phyloP scores from a whole-genome alignment of 2,888 invertebrate genomes.

The Cheilosia impressa region DNA sequence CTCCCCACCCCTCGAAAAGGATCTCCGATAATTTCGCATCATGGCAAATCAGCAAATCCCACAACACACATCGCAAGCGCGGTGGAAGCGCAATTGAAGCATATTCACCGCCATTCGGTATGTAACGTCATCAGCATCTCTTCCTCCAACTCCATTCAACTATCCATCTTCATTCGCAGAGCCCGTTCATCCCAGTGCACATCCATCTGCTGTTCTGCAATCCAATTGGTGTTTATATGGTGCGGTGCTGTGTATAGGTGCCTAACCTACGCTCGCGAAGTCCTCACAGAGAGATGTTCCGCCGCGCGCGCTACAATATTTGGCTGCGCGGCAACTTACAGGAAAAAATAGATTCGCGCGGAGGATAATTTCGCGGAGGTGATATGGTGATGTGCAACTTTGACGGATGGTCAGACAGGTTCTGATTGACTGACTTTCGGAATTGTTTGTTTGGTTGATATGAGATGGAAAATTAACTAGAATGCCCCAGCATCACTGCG shows the following conservation, averaged over 20 bases:
- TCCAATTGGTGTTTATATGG: constrained; percentile 5
- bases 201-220: constrained; percentile 45
- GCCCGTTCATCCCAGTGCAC: constrained; percentile 53
- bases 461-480: constrained; percentile 76
- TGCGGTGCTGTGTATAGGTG: no score
- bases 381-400: constrained; percentile 76
- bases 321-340: constrained; percentile 68
- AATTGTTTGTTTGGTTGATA: constrained; percentile 76
- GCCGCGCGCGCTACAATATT: constrained; percentile 60
- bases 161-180: constrained; percentile 74
- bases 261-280: neutral
- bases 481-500: constrained; percentile 44
- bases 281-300: constrained; percentile 60
- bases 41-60: constrained; percentile 75
- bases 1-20: constrained; percentile 71
- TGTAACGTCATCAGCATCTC: constrained; percentile 74
- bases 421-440: constrained; percentile 77
- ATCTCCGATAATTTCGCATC: constrained; percentile 75
- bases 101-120: constrained; percentile 75
- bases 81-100: constrained; percentile 72
- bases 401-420: constrained; percentile 76
- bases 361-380: constrained; percentile 76
- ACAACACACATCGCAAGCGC: constrained; percentile 71
- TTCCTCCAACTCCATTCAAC: constrained; percentile 70
- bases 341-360: constrained; percentile 66